phyloP scores from a whole-genome alignment of 2,888 invertebrate species.

The Rugalucina vietnamica region DNA sequence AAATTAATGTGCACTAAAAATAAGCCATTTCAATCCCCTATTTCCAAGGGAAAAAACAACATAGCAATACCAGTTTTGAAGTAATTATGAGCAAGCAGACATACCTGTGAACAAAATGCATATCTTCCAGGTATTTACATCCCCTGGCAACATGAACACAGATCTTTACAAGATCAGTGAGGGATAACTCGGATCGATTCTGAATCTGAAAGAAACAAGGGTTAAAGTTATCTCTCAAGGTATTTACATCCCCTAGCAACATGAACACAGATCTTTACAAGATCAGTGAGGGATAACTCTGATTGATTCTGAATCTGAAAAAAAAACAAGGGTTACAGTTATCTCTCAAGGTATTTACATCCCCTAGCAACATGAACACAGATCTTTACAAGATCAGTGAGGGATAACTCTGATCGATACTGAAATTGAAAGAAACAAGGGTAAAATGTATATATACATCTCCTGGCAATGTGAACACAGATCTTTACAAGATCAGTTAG shows the following conservation, averaged over 20 bases:
- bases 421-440: slow-evolving; percentile 67
- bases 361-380: slow-evolving; percentile 98
- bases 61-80: too few species aligned
- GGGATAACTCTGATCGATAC: slow-evolving; percentile 86
- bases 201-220: slow-evolving; percentile 58
- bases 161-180: slow-evolving; percentile 95
- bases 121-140: slow-evolving; percentile 97
- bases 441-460: slow-evolving; percentile 98
- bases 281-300: slow-evolving; percentile 90
- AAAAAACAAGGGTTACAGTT: too few species aligned
- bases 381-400: slow-evolving; percentile 95
- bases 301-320: slow-evolving; percentile 68
- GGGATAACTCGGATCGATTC: slow-evolving; percentile 86
- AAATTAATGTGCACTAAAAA: too few species aligned
- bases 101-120: slow-evolving; percentile 96
- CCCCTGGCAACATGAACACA: slow-evolving; percentile 98
- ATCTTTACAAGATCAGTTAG: slow-evolving; percentile 94
- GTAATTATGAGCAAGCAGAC: too few species aligned
- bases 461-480: slow-evolving; percentile 97
- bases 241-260: slow-evolving; percentile 98
- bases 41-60: too few species aligned
- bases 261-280: slow-evolving; percentile 96
- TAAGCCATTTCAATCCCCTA: too few species aligned
- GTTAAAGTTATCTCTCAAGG: slow-evolving; percentile 91
- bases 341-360: slow-evolving; percentile 97